phyloP scores from a whole-genome alignment of 2,888 invertebrate genomes.

The Papilio demoleus region DNA sequence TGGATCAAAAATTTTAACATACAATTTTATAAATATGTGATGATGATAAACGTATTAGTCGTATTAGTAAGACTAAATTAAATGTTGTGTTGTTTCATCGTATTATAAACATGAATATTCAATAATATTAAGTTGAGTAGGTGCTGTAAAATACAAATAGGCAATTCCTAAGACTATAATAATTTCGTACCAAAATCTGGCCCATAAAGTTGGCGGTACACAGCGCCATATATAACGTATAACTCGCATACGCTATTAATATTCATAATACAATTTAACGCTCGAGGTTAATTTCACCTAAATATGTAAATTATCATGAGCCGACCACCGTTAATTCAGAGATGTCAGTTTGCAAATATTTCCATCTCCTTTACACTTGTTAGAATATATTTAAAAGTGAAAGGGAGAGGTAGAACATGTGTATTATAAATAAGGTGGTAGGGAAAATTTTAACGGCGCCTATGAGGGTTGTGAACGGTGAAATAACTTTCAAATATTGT shows the following conservation, averaged over 20 bases:
- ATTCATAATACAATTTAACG: slow-evolving; percentile 84
- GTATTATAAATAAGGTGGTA: slow-evolving; percentile 81
- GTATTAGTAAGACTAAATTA: too few species aligned
- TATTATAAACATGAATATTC: not conserved
- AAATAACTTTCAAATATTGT: slow-evolving; percentile 85
- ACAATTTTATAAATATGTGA: too few species aligned
- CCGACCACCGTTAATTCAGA: slow-evolving; percentile 82
- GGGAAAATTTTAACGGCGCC: slow-evolving; percentile 84
- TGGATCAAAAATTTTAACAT: too few species aligned
- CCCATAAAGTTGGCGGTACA: slow-evolving; percentile 65
- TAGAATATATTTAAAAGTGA: slow-evolving; percentile 45
- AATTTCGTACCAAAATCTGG: slow-evolving; percentile 65
- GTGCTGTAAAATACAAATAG: slow-evolving; percentile 40
- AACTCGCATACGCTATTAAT: slow-evolving; percentile 75
- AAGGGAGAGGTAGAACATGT: slow-evolving; percentile 61
- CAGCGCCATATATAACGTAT: slow-evolving; percentile 67
- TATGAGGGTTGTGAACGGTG: slow-evolving; percentile 83
- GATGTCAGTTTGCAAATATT: slow-evolving; percentile 80
- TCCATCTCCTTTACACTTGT: slow-evolving; percentile 56
- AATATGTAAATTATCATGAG: slow-evolving; percentile 85
- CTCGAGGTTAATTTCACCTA: slow-evolving; percentile 83
- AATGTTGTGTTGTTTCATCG: not conserved
- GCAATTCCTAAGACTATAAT: slow-evolving; percentile 43
- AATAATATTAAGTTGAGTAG: not conserved
- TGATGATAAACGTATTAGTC: too few species aligned